Conservation (phyloP, 2,888 invertebrate species). For the Leucoma salicis region DNA sequence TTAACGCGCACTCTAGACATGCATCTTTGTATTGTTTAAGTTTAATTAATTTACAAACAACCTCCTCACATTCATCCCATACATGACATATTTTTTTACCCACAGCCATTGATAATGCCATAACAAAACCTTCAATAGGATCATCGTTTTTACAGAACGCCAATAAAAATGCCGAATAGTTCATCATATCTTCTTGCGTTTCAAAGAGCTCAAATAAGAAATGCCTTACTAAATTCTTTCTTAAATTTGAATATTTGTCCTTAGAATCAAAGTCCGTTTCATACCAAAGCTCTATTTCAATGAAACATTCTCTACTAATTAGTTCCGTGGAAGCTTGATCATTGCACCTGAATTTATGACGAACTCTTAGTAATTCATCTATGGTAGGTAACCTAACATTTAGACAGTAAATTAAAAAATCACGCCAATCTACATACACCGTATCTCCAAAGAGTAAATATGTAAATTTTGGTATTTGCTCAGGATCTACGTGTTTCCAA, state of each 20-base stretch:
- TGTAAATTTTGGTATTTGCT: slow-evolving; percentile 67
- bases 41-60: slow-evolving; percentile 64
- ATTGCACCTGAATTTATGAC: slow-evolving; percentile 67
- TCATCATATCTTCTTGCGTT: slow-evolving; percentile 67
- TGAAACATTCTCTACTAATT: slow-evolving; percentile 55
- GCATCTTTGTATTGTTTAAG: slow-evolving; percentile 62
- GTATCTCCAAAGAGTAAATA: slow-evolving; percentile 77
- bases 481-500: slow-evolving; percentile 69
- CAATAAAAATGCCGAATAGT: slow-evolving; percentile 84
- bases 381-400: slow-evolving; percentile 79
- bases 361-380: slow-evolving; percentile 75
- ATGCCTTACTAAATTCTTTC: slow-evolving; percentile 71
- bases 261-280: slow-evolving; percentile 54
- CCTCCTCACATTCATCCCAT: slow-evolving; percentile 69
- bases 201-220: slow-evolving; percentile 82
- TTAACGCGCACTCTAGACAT: slow-evolving; percentile 57
- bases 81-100: slow-evolving; percentile 79
- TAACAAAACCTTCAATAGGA: slow-evolving; percentile 79
- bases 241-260: slow-evolving; percentile 44
- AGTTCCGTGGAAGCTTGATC: slow-evolving; percentile 68
- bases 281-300: slow-evolving; percentile 61
- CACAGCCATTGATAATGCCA: slow-evolving; percentile 79
- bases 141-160: slow-evolving; percentile 83
- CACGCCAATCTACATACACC: slow-evolving; percentile 84
- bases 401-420: slow-evolving; percentile 84